Evolutionary conservation across 2,888 invertebrate genomes (phyloP), one percentile per base, ranked within the genome.

Genomic region (Steromphala cineraria): DNA sequence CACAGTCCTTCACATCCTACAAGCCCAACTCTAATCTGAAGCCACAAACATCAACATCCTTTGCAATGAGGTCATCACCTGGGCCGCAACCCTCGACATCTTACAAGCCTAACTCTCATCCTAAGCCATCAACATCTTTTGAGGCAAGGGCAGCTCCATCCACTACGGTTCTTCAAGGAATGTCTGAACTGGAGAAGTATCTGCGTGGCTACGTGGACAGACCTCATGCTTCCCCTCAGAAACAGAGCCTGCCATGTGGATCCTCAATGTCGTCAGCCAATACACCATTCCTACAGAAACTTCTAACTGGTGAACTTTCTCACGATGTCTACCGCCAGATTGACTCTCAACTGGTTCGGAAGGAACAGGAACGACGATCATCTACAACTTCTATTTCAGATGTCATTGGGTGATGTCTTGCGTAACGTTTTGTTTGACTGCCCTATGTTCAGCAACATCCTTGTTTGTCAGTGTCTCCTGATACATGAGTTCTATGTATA

Each of bases 221-320:
- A 53, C 76, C 67, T 17, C 53, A 77, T 28, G 79, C 78, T 40
- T 71, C 53, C 13, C 55, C 67, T 15, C 71, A 80, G 21, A n/a
- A 17, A 0, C 78, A 78, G 17, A 75, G 75, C 46, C 0, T 40
- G 10, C 24, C 31, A 17, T 52, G 71, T 52, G 52, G 46, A 8
- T 74, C 71, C 24, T 31, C 53, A 40, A 21, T 46, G 24, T 28
- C 80, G 0, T 55, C 62, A 17, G 53, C 21, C 10, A 46, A 62
- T 28, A 81, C 77, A 15, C 83, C 85, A 0, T 86, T 85, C 56
- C 78, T 86, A n/a, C 82, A 83, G 76, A 84, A 81, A 46, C 82
- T 86, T 62, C 55, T 86, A 67, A 86, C 86, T 0, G 86, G 86
- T 1, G 85, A 86, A 80, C 84, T 86, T 10, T 84, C 84, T 17